Base-by-base conservation (phyloP, 1,140 invertebrate species). In the Diprion similis region DNA sequence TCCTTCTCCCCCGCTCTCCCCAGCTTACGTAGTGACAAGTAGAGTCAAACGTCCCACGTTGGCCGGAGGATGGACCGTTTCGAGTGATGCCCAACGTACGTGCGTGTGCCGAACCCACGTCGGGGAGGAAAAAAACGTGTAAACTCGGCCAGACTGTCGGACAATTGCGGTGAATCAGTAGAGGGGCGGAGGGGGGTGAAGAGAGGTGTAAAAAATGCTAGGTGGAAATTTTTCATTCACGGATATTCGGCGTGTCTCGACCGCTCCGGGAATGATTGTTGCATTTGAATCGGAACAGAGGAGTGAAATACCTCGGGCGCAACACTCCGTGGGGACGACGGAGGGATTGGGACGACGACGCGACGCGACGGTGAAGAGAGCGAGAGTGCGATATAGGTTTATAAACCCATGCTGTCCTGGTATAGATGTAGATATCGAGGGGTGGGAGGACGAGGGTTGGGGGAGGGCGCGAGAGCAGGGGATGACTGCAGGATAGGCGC, bases 361-460 rank as follows among this genome's bases (percentile, higher is more conserved):
- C n/a, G n/a, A n/a, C n/a, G n/a, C n/a, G n/a, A 69, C 68, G 24
- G 47, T 10, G 74, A 71, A 78, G 75, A 76, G 77, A 68, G 73
- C 70, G 51, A 75, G 73, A 76, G 78, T 74, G 73, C 74, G 72
- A 78, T 75, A 77, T 78, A 80, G 76, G 73, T 76, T 76, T 77
- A 77, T 76, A 74, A 79, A 77, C 79, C 76, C 24, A 37, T 37
- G 24, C 24, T 37, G 24, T 37, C 24, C 24, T 1, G 24, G 24
- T 37, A 37, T 37, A 37, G 24, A 37, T 37, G 24, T 37, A 37
- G 24, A 37, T 37, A 37, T 37, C 2, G 24, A 6, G 24, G 24
- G 24, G 24, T 6, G 24, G 13, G 66, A 6, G 15, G 59, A 4
- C 1, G 1, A 3, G 59, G 59, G 59, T n/a, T 1, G 59, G 1